Conservation (phyloP, 2,797 vertebrate species). For the Coracias cyanogaster region DNA sequence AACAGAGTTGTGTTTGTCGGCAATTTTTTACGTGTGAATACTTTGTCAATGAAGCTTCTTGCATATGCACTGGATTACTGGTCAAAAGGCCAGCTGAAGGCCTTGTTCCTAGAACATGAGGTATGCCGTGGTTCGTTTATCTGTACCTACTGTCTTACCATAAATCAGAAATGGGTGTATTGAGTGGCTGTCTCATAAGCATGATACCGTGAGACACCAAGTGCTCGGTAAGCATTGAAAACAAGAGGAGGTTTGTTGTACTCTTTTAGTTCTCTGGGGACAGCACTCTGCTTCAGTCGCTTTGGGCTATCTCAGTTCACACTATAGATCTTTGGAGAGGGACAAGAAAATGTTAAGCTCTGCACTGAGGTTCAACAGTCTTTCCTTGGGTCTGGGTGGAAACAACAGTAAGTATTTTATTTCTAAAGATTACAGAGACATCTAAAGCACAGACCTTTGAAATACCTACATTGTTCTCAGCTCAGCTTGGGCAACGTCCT, state of each 20-base stretch:
- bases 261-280: background rate
- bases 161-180: background rate
- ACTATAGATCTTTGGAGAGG: background rate
- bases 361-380: background rate
- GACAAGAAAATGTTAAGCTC: background rate
- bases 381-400: background rate
- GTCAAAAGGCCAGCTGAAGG: conserved; percentile 87
- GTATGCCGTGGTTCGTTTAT: conserved; percentile 60
- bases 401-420: background rate
- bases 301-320: background rate
- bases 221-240: background rate
- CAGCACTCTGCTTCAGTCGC: background rate
- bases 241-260: background rate
- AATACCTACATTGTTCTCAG: background rate
- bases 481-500: background rate
- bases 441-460: background rate
- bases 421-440: background rate
- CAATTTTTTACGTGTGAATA: conserved; percentile 88
- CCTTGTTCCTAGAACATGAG: conserved; percentile 87
- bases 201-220: background rate
- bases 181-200: background rate
- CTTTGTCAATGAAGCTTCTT: conserved; percentile 87
- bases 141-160: background rate
- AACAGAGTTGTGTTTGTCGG: conserved; percentile 88
- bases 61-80: conserved; percentile 88